Percentiles rank a stretch among this genome's conserved stretches.
Conservation (phyloP, 1,140 invertebrate species). For the Lasioglossum albipes region DNA sequence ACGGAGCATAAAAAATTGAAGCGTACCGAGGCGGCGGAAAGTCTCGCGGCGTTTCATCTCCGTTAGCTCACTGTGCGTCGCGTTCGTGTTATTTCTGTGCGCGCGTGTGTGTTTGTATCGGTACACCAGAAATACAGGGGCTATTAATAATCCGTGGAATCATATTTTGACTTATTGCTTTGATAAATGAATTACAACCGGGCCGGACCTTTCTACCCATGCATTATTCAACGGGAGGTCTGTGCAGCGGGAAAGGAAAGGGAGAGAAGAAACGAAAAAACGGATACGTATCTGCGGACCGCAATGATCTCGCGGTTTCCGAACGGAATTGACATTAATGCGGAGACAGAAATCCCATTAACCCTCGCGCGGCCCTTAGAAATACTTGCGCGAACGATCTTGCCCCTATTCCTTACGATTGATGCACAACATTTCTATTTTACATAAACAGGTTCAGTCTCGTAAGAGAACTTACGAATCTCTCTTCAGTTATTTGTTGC, state of each 20-base stretch:
- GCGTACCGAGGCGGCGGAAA: background rate
- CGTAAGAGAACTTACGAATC: too few species aligned
- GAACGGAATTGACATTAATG: conserved; percentile 16
- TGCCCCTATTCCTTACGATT: too few species aligned
- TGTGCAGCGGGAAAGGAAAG: background rate
- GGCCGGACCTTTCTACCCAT: conserved; percentile 48
- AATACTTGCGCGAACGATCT: too few species aligned
- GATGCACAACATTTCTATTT: too few species aligned
- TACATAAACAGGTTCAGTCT: too few species aligned
- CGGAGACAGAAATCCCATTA: background rate
- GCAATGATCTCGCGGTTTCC: background rate
- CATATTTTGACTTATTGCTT: conserved; percentile 41
- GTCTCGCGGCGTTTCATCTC: background rate
- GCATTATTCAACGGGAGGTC: conserved; percentile 62
- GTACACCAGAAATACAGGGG: conserved; percentile 2
- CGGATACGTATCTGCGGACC: background rate
- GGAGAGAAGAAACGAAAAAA: too few species aligned
- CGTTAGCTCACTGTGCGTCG: background rate
- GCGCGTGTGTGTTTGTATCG: background rate
- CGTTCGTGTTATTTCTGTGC: too few species aligned
- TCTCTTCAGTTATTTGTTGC: too few species aligned
- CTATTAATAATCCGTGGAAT: conserved; percentile 26
- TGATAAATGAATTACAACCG: conserved; percentile 60
- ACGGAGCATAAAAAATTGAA: background rate
- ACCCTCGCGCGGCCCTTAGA: too few species aligned